Conservation (phyloP, 1,140 invertebrate genomes). For the Bombus soroeensis region DNA sequence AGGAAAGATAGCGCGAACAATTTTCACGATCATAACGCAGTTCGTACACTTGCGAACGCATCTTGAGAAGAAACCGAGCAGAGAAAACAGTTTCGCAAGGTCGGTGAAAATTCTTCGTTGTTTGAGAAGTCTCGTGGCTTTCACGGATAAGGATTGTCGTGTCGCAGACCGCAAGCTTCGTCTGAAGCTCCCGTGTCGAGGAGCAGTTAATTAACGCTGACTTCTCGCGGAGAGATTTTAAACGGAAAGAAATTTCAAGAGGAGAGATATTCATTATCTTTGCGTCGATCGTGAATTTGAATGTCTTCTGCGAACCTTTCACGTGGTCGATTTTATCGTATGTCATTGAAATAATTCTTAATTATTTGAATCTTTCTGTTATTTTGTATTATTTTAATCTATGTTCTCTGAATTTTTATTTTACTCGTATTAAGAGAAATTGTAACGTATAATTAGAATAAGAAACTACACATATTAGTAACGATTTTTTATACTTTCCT, state of each 20-base stretch:
- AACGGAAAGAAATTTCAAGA: not conserved
- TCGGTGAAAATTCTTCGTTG: not conserved
- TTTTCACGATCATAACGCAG: not conserved
- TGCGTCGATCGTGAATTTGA: not conserved
- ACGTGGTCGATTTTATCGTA: not conserved
- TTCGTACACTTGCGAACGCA: not conserved
- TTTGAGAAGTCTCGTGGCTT: not conserved
- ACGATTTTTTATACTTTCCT: too few relatives aligned
- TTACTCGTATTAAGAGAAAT: too few relatives aligned
- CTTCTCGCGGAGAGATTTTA: not conserved
- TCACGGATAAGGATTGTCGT: not conserved
- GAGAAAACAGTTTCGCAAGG: not conserved
- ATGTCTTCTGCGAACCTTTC: not conserved
- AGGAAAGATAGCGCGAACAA: not conserved
- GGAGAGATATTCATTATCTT: not conserved
- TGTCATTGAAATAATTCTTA: not conserved
- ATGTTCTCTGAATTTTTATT: not conserved
- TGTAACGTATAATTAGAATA: too few relatives aligned
- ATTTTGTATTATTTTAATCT: not conserved
- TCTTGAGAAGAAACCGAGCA: not conserved
- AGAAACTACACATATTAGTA: too few relatives aligned
- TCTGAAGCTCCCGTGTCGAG: not conserved
- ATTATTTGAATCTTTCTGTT: not conserved
- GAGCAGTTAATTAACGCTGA: constrained; percentile 41
- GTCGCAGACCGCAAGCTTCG: too few relatives aligned